phyloP scores from a whole-genome alignment of 2,797 vertebrate species.

The Thunnus albacares region DNA sequence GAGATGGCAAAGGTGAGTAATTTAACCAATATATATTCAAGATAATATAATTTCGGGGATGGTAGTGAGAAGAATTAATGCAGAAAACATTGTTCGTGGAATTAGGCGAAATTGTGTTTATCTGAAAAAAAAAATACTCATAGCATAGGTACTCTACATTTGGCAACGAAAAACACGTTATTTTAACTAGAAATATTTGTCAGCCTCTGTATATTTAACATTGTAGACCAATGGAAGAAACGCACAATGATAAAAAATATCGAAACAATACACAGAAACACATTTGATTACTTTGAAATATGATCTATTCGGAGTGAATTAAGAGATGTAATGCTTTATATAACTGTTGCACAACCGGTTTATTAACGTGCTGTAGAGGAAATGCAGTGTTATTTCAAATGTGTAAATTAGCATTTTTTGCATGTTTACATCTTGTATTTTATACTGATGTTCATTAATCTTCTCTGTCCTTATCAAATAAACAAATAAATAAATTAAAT shows the following conservation, averaged over 20 bases:
- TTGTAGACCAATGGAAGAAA: not conserved
- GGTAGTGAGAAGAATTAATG: rapidly evolving
- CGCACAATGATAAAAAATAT: no score
- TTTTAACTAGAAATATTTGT: slow-evolving; percentile 9
- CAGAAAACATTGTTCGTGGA: not conserved
- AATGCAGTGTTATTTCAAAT: not conserved
- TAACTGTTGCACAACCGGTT: not conserved
- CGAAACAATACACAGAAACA: no score
- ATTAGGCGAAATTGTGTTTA: not conserved
- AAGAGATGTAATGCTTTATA: not conserved
- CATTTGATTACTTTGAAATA: no score
- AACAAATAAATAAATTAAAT: no score
- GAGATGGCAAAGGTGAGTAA: slow-evolving; percentile 63
- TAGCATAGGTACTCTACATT: not conserved
- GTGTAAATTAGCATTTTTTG: no score
- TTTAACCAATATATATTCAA: slow-evolving; percentile 35
- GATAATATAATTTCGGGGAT: not conserved
- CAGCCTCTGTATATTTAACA: no score
- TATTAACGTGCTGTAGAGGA: not conserved
- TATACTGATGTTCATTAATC: no score
- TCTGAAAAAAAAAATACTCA: not conserved
- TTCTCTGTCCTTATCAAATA: no score
- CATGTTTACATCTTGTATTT: no score
- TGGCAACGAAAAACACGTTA: not conserved
- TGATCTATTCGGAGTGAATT: no score